Conservation (phyloP, 2,797 vertebrate species). For the Cryptoblepharus egeriae region DNA sequence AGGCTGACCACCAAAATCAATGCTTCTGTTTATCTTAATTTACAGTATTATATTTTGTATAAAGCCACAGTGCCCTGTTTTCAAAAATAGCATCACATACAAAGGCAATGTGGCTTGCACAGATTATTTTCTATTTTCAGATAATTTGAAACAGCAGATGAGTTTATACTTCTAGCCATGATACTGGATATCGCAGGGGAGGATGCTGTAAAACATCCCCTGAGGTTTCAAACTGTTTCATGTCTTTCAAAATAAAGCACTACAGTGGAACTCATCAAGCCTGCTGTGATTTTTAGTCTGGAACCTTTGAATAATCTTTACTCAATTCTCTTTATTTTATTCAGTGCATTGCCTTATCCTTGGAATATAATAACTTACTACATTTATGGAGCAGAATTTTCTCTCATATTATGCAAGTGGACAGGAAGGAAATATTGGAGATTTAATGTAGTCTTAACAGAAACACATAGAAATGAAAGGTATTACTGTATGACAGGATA, state of each 20-base stretch:
- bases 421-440: background rate
- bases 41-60: background rate
- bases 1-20: background rate
- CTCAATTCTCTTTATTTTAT: constrained; percentile 3
- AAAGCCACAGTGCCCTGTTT: background rate
- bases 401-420: background rate
- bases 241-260: constrained; percentile 13
- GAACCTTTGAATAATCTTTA: constrained; percentile 8
- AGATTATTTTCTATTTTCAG: background rate
- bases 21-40: background rate
- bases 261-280: constrained; percentile 5
- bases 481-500: background rate
- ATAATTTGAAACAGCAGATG: background rate
- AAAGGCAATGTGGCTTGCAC: background rate
- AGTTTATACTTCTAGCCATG: background rate
- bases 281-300: background rate
- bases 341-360: background rate
- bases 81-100: background rate
- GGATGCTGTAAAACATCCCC: background rate
- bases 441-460: background rate
- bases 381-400: background rate
- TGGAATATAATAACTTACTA: background rate
- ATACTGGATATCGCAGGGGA: background rate
- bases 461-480: background rate
- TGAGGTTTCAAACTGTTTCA: background rate